These are phyloP conservation scores for Polyodon spathula DNA, from an alignment of 2,113 vertebrate species.

Conservation along the genomic window DNA sequence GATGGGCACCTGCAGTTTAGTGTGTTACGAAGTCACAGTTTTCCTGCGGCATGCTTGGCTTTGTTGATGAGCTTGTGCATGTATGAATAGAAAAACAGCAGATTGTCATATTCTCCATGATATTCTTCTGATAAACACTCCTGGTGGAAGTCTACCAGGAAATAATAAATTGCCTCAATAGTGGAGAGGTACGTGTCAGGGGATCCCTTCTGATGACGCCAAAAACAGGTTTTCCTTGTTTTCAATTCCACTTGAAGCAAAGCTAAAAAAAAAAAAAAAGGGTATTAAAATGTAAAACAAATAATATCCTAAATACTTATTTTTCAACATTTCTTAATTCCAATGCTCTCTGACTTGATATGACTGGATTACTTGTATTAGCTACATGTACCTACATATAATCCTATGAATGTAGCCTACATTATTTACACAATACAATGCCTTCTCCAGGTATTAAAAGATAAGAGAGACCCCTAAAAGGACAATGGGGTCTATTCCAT, in stretches of 20 bases:
- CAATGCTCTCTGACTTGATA: no score
- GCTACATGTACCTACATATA: no score
- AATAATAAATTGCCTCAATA: conserved; percentile 96
- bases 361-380: neutral
- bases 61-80: conserved; percentile 81
- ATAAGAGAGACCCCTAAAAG: no score
- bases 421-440: no score
- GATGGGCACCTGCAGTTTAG: no score
- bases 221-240: conserved; percentile 89
- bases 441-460: no score
- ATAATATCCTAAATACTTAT: neutral
- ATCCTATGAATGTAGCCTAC: no score
- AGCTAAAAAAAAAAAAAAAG: conserved; percentile 52
- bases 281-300: neutral
- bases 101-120: conserved; percentile 84
- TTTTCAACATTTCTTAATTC: no score
- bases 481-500: no score
- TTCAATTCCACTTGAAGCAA: conserved; percentile 83
- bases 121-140: conserved; percentile 68
- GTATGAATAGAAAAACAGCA: conserved; percentile 92
- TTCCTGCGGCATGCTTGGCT: conserved; percentile 65
- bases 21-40: conserved; percentile 34
- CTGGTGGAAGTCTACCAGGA: conserved; percentile 81
- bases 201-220: conserved; percentile 89
- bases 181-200: conserved; percentile 90